Percentiles rank a stretch among this genome's conserved stretches.
Evolutionary conservation across 1,140 invertebrate genomes (phyloP).

Genomic region (Tigriopus japonicus): DNA sequence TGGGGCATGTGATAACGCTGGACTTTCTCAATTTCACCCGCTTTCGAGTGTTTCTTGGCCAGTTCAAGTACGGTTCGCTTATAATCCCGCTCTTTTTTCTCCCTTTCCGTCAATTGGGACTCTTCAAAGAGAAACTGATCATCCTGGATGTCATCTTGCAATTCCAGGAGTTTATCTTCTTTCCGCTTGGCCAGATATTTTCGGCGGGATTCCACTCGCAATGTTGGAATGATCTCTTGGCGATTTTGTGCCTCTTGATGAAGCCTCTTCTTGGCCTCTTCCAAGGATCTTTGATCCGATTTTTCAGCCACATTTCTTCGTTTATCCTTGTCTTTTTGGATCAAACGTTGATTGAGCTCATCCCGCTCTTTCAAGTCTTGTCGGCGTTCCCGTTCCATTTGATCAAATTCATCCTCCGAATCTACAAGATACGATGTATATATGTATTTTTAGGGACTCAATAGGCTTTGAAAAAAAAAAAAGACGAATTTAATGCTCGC

Average conservation of each 20-base stretch:
- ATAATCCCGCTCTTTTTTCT: conserved; percentile 62
- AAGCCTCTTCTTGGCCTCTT: conserved; percentile 77
- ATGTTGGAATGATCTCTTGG: conserved; percentile 63
- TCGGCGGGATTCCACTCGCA: conserved; percentile 72
- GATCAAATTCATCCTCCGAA: conserved; percentile 11
- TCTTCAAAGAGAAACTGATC: conserved; percentile 90
- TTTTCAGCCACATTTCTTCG: conserved; percentile 56
- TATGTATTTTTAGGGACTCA: not conserved
- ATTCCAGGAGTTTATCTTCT: conserved; percentile 84
- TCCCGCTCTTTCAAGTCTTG: conserved; percentile 79
- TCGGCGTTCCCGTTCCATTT: conserved; percentile 19
- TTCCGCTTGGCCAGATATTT: conserved; percentile 90
- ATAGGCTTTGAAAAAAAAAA: not conserved
- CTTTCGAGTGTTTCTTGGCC: conserved; percentile 87
- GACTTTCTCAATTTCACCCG: conserved; percentile 69
- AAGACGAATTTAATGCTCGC: no score
- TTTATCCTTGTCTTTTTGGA: conserved; percentile 72
- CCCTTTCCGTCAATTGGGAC: conserved; percentile 55
- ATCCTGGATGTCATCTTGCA: conserved; percentile 85
- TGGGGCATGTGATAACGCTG: conserved; percentile 80
- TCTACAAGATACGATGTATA: no score
- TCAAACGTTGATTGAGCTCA: conserved; percentile 73
- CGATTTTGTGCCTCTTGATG: conserved; percentile 66
- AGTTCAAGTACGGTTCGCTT: conserved; percentile 76
- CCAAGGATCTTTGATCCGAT: conserved; percentile 51